Base-by-base conservation (phyloP, 2,797 vertebrate species). In the Capromys pilorides region DNA sequence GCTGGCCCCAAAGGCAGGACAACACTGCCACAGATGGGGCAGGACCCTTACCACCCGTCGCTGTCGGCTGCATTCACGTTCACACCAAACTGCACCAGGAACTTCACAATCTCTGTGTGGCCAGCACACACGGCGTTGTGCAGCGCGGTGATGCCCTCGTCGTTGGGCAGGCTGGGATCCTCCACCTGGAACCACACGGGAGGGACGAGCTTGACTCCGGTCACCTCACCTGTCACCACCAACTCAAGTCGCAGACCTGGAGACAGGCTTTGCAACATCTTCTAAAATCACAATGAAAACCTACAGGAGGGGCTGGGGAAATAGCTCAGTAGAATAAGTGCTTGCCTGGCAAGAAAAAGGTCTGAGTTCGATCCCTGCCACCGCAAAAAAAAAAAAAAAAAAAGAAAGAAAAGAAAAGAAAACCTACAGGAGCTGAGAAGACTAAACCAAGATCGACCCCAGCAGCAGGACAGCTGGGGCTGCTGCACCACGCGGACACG, bases 121-220 rank as follows among this genome's bases (percentile, higher is more conserved):
- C 99, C 99, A 0, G 99, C 99, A 39, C 99, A 99, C 93, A 99
- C 99, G 0, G 99, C 99, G 0, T 99, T 99, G 97, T 99, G 99
- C 31, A 99, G 99, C 0, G 99, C 99, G 0, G 99, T 99, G 97
- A 99, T 99, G 36, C 99, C 99, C 96, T 99, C 99, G 57, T 99
- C 99, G 0, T 99, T 99, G 5, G 99, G 99, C 97, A 98, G 99
- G 98, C 99, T 99, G 3, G 99, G 99, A 97, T 99, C 99, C 78
- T 99, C 99, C 64, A 99, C 99, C 99, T 99, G 22, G 0, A 57
- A 89, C 22, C 18, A n/a, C 93, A 82, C 82, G 73, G 67, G 93
- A 13, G 0, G 1, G 18, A n/a, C 10, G 5, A 57, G 33, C 33
- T 73, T 88, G 10, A 19, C 31, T 22, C 31, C 26, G 22, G 31